Evolutionary conservation across 2,888 invertebrate genomes (phyloP), one percentile per base, ranked within the genome.

Genomic region (Brachypterus glaber): DNA sequence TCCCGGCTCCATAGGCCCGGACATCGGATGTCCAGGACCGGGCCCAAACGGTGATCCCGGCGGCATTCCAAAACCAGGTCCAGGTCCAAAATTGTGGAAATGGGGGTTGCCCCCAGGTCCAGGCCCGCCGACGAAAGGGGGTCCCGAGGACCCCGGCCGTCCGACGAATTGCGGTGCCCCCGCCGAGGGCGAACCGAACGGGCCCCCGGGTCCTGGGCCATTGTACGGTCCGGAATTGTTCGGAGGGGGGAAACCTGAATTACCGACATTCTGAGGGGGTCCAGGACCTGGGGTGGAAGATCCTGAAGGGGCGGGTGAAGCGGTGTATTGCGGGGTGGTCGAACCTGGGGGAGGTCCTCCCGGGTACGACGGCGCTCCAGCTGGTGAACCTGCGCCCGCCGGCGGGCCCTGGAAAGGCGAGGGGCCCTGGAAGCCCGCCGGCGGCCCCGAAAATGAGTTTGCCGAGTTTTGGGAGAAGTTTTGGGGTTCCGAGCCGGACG

Each of bases 221-320:
- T 81, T 82, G 57, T 79, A 81, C 30, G 78, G 76, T 11, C 63
- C 65, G 27, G 48, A 54, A 15, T 78, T 80, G 44, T 78, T 76
- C 33, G 73, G 69, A 43, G 69, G 71, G 37, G 69, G 69, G 54
- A 71, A 74, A 45, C 67, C 72, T 43, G 69, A 70, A 43, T 68
- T 66, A 36, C 66, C 68, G 41, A 71, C 69, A 56, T 63, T 67
- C 54, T 73, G 74, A 35, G 67, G 67, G 9, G 77, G 76, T 27
- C 71, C 73, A 35, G 76, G 84, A 43, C 85, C 87, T 5, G 88
- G 87, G 26, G 88, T 86, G 51, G 87, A 87, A 33, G 82, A 76
- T 56, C 79, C 87, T 57, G 76, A 87, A 50, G 84, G 87, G 57
- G 79, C 84, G 55, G 89, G 89, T 47, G 87, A 87, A 57, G 87